Conservation (phyloP, 2,113 vertebrate genomes). For the Clupea harengus region DNA sequence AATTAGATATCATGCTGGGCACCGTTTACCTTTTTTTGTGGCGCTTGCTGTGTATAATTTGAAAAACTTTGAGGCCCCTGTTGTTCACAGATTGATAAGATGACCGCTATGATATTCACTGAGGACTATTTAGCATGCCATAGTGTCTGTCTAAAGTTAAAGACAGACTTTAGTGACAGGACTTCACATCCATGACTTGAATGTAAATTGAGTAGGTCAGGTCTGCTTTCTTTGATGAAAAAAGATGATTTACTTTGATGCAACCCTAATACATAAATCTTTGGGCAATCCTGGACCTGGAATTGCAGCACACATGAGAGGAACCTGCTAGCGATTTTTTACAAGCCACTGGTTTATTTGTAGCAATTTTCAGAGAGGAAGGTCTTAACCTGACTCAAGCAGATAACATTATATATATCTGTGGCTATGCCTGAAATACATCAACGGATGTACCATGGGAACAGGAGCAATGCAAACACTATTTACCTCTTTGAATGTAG, state of each 20-base stretch:
- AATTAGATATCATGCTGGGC: background rate
- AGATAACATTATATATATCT: conserved; percentile 11
- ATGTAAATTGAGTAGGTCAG: background rate
- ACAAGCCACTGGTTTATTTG: conserved; percentile 34
- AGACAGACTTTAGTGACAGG: background rate
- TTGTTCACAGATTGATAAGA: background rate
- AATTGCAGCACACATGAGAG: conserved; percentile 18
- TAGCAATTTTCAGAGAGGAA: conserved; percentile 22
- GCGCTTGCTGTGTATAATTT: conserved; percentile 7
- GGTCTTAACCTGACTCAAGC: conserved; percentile 27
- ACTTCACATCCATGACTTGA: background rate
- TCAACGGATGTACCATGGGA: conserved; percentile 1
- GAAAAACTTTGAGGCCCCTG: conserved; percentile 6
- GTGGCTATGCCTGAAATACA: conserved; percentile 1
- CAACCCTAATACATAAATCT: conserved; percentile 8
- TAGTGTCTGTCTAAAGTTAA: background rate
- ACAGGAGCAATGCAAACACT: background rate
- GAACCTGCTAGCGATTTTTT: conserved; percentile 24
- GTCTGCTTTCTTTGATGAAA: background rate
- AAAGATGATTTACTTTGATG: background rate
- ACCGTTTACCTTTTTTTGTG: conserved; percentile 1
- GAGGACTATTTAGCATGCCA: conserved; percentile 1
- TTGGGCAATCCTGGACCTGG: conserved; percentile 4
- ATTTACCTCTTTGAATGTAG: conserved; percentile 3
- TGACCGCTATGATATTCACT: conserved; percentile 17